Evolutionary conservation across 2,888 invertebrate species (phyloP), one percentile per base, ranked within the genome.

Genomic region (Meiosimyza decipiens): DNA sequence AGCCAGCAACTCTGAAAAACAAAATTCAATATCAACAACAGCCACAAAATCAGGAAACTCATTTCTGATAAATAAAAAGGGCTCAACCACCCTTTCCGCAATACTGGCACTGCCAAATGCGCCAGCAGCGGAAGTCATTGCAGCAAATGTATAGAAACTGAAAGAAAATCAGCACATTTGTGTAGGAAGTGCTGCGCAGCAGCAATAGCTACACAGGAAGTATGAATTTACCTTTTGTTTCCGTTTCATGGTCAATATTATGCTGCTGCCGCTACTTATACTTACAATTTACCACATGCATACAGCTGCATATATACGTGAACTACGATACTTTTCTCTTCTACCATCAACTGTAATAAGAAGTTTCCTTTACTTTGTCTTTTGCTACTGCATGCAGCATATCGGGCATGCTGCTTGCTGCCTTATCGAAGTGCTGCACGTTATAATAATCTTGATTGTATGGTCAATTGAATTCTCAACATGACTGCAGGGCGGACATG

Each of bases 381-480:
- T 63, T 9, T 16, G 49, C 40, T 18, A 18, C 22, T 22, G 57
- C 22, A 40, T 40, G 49, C 60, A 33, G 51, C 60, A 51, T 40
- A 47, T 60, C 69, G 50, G 6, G 12, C 69, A 55, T 60, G 69
- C 51, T 54, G 55, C 55, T 63, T 40, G 40, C 40, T 40, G 40
- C 51, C 55, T 64, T 55, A 71, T 66, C 72, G 72, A 62, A 72
- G 63, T 66, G 72, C 72, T 72, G 66, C 67, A 75, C 74, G 71
- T 76, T 79, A 80, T 80, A 82, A 83, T 83, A 83, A 83, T 83
- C 84, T 83, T 83, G 83, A 83, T 83, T 83, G 84, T 81, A 81
- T 79, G 84, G 83, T 83, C 84, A 84, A 83, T 83, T 83, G 83
- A 84, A 83, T 83, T 82, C 81, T 79, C 80, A 82, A 81, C 82